Conservation (phyloP, 2,888 invertebrate genomes). For the Drosophila atripex region DNA sequence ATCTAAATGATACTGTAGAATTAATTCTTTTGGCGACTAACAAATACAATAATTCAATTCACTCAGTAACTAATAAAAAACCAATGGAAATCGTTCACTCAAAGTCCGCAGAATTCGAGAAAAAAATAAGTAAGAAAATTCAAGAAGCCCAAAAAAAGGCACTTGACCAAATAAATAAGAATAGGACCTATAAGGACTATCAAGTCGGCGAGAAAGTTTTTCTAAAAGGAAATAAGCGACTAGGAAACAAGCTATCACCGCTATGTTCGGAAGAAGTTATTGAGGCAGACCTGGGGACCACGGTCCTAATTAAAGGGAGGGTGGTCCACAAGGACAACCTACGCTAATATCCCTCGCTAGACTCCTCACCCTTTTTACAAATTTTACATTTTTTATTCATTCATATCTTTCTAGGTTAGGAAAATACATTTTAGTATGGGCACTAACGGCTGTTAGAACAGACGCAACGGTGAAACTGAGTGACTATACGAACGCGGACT, state of each 20-base stretch:
- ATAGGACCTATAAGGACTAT: background rate
- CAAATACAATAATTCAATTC: constrained; percentile 4
- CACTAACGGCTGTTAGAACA: constrained; percentile 3
- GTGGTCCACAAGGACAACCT: no score
- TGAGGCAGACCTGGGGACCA: background rate
- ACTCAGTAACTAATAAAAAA: constrained; percentile 5
- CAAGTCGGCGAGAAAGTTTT: constrained; percentile 9
- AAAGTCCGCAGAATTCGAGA: background rate
- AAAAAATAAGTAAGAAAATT: background rate
- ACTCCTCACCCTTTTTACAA: no score
- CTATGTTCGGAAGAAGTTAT: background rate
- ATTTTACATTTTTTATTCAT: no score
- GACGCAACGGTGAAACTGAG: constrained; percentile 2
- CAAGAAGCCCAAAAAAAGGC: constrained; percentile 1
- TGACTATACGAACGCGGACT: constrained; percentile 3
- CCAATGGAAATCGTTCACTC: background rate
- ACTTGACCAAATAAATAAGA: no score
- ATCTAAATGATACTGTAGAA: background rate
- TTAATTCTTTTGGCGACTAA: background rate
- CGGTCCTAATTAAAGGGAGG: background rate
- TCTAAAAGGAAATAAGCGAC: constrained; percentile 3
- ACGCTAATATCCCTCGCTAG: no score
- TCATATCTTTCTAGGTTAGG: background rate
- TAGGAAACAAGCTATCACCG: background rate
- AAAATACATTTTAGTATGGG: background rate